Evolutionary conservation across 1,140 invertebrate species (phyloP).

Genomic region (Leptonema lineaticorne): DNA sequence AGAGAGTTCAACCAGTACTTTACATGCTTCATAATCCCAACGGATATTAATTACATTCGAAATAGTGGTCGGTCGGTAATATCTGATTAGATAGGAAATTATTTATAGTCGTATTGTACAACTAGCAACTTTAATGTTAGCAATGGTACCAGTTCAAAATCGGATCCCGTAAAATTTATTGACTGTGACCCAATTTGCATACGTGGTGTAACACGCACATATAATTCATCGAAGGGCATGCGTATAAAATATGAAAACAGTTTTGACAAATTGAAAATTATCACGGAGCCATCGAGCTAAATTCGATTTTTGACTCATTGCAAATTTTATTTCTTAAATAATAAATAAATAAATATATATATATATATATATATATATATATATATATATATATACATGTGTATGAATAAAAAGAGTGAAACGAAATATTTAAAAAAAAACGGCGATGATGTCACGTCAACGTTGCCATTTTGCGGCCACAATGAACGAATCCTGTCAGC

Average conservation of each 20-base stretch:
- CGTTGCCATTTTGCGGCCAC: conserved; percentile 34
- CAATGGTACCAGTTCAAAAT: neutral
- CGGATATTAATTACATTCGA: neutral
- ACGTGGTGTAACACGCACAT: neutral
- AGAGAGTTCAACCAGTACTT: neutral
- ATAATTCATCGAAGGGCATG: neutral
- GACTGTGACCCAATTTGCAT: conserved; percentile 7
- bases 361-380: too few species aligned
- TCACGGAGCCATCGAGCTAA: neutral
- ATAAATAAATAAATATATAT: too few species aligned
- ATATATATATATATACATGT: too few species aligned
- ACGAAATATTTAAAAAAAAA: conserved; percentile 26
- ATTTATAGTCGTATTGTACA: conserved; percentile 12
- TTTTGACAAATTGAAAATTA: conserved; percentile 11
- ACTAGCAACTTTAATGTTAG: too few species aligned
- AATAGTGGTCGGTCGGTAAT: neutral
- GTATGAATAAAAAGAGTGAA: conserved; percentile 26
- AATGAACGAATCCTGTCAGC: conserved; percentile 19
- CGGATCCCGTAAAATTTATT: neutral
- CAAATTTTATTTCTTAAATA: too few species aligned
- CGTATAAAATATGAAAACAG: neutral
- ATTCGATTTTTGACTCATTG: neutral
- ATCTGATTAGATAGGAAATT: conserved; percentile 3
- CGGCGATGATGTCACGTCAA: conserved; percentile 27
- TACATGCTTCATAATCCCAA: neutral